Evolutionary conservation across 2,797 vertebrate genomes (phyloP), one percentile per base, ranked within the genome.

Genomic region (Acestrorhynchus altus): DNA sequence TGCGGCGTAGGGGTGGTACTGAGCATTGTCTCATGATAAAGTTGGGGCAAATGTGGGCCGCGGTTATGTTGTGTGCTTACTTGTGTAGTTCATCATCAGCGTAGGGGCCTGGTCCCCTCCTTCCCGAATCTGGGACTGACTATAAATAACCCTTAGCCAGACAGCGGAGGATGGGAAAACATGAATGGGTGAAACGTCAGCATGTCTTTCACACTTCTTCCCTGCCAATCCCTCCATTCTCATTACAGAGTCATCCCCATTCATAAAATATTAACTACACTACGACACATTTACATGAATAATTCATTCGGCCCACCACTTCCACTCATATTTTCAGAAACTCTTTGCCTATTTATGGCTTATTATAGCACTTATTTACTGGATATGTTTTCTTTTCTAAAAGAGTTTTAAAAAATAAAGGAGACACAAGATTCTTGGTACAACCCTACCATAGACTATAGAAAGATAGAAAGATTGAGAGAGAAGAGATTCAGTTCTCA

Each of bases 131-230:
- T 79, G 72, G 72, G 10, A 15, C 22, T 46, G 49, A 72, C 61
- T 84, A 82, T 73, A 80, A 80, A 82, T 84, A 82, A 20, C 40
- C 28, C 67, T 49, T 68, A 9, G 39, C 56, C 72, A 82, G 75
- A 76, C 75, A 82, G 67, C 35, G 59, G 57, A 47, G 56, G 77
- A 80, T 24, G 64, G 76, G 70, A 28, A 78, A 46, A 54, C 22
- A 78, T 72, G 44, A 82, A 76, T 51, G 56, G 76, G 61, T 68
- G 42, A 72, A 82, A 64, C 75, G 51, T 84, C 80, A 82, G 60
- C 13, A 46, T 42, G 42, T 73, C 69, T 78, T 52, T 69, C 72
- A 24, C 68, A 72, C 75, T 61, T 65, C 31, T 74, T 68, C 47
- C 9, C 44, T 81, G 80, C 73, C 78, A 82, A 73, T 26, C 20